Conservation (phyloP, 2,888 invertebrate genomes). For the Stenchaetothrips biformis region DNA sequence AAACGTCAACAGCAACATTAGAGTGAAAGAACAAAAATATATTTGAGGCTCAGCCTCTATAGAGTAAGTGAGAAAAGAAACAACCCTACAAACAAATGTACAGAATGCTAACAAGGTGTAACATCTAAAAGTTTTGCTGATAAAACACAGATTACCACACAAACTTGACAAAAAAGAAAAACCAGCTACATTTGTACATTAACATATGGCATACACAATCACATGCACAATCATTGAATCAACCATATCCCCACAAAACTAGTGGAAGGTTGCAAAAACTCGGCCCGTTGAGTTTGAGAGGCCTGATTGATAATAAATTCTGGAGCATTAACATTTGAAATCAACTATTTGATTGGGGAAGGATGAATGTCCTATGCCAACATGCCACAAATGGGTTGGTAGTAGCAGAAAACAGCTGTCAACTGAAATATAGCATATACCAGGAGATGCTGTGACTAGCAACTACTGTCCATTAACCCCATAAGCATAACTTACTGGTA, state of each 20-base stretch:
- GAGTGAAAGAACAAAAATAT: slow-evolving; percentile 15
- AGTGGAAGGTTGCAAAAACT: neutral
- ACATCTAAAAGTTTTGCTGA: neutral
- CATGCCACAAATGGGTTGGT: neutral
- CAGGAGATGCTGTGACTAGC: neutral
- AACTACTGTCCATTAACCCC: neutral
- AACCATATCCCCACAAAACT: neutral
- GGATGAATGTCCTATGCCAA: no score
- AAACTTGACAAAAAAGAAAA: neutral
- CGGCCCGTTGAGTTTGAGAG: neutral
- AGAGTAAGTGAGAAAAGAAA: neutral
- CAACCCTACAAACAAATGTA: neutral
- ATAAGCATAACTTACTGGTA: neutral
- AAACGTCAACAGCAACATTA: slow-evolving; percentile 18
- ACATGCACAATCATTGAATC: neutral
- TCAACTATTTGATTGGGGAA: no score
- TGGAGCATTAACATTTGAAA: neutral
- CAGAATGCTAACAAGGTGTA: neutral
- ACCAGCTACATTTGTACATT: slow-evolving; percentile 4
- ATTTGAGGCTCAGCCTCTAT: slow-evolving; percentile 14
- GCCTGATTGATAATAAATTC: neutral
- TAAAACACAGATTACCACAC: neutral
- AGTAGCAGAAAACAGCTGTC: neutral
- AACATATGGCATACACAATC: neutral
- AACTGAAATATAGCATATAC: neutral